A percentile compares a stretch with the other conserved stretches of the same genome.
Evolutionary conservation across 2,113 vertebrate genomes (phyloP).

Genomic region (Labrus mixtus): DNA sequence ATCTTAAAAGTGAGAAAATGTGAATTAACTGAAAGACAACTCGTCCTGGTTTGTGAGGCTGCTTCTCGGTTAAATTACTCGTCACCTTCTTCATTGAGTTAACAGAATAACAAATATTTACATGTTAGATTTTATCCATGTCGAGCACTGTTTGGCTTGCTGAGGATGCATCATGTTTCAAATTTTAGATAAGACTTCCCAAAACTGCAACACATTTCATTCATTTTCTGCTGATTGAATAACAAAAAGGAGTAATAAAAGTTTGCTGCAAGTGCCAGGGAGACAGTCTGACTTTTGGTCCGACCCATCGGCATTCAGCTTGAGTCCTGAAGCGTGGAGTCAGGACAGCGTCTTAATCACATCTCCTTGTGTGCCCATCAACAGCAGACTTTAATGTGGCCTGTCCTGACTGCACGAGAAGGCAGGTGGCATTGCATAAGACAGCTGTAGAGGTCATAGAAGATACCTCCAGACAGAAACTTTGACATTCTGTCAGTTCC

Average conservation of each 20-base stretch:
- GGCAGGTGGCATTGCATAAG: slow-evolving; percentile 21
- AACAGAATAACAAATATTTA: background rate
- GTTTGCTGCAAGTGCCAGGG: background rate
- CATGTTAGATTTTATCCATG: slow-evolving; percentile 11
- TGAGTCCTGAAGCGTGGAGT: slow-evolving; percentile 19
- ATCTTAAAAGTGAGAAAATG: slow-evolving; percentile 20
- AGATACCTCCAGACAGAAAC: background rate
- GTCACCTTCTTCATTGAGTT: background rate
- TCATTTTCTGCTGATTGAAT: background rate
- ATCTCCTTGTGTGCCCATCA: slow-evolving; percentile 50
- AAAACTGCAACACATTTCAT: background rate
- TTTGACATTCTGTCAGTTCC: background rate
- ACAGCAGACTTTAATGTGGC: background rate
- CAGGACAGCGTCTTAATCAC: slow-evolving; percentile 41
- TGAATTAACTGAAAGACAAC: slow-evolving; percentile 20
- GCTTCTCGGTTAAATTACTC: background rate
- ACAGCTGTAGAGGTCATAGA: background rate
- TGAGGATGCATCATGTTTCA: background rate
- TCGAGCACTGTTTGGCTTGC: background rate
- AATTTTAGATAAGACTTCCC: background rate
- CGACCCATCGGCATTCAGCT: background rate
- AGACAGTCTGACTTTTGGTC: background rate
- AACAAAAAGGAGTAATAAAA: background rate
- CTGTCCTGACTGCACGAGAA: slow-evolving; percentile 22
- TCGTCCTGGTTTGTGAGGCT: background rate